Base-by-base conservation (phyloP, 2,888 invertebrate genomes). In the Polia nebulosa region DNA sequence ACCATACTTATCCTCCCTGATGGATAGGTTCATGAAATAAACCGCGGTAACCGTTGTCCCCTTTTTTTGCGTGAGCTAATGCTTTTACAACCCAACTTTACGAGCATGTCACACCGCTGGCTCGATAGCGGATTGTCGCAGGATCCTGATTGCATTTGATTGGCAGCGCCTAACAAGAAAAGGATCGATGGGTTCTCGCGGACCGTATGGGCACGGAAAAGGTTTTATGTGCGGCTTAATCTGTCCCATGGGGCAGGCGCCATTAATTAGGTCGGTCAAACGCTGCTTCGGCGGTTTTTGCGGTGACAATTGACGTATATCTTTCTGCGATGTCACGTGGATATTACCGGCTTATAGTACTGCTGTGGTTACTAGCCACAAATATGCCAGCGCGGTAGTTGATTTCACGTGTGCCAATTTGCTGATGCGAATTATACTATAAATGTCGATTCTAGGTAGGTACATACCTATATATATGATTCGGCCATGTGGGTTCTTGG, bases 141-240 rank as follows among this genome's bases (percentile, higher is more conserved):
- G 27, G 55, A 32, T 44, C 60, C 76, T 69, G 78, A 84, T 82
- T 80, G 74, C 66, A 69, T 72, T 76, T 83, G 85, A 83, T 80
- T 82, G 83, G 72, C 81, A 76, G 71, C 81, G 44, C 80, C 82
- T 81, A 85, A 87, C 85, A 89, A 88, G 88, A 88, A 89, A 87
- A 85, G 87, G 89, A 90, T 89, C 88, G 86, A 88, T 88, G 80
- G 83, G 81, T 80, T 77, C 80, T 84, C 76, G 77, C 76, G 78
- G 79, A 85, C 85, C 86, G 85, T 90, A 89, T 90, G 89, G 88
- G 83, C 91, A 90, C 88, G 84, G 85, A 88, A 91, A 92, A 93
- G 93, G 93, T 94, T 94, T 93, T 92, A 93, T 92, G 90, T 89
- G 88, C 82, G 91, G 90, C 90, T 92, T 93, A 93, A 94, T 94